Conservation (phyloP, 2,888 invertebrate species). For the Acanthoscelides obtectus region DNA sequence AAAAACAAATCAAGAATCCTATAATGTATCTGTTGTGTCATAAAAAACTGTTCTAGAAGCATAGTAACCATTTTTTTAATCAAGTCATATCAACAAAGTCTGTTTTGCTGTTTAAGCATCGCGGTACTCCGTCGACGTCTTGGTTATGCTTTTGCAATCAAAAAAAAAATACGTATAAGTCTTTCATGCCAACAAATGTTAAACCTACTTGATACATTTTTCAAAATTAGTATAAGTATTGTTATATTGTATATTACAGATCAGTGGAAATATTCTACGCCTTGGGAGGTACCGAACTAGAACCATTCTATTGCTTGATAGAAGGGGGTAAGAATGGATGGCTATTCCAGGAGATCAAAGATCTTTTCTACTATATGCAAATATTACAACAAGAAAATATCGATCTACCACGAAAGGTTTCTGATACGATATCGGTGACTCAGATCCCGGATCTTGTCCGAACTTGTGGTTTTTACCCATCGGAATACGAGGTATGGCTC, state of each 20-base stretch:
- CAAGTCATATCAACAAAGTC: too few relatives aligned
- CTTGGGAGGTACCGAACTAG: constrained; percentile 55
- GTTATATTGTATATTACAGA: constrained; percentile 17
- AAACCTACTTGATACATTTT: too few relatives aligned
- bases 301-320: constrained; percentile 67
- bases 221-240: too few relatives aligned
- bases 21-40: too few relatives aligned
- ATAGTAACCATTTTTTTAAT: too few relatives aligned
- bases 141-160: too few relatives aligned
- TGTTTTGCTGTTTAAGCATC: too few relatives aligned
- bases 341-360: constrained; percentile 66
- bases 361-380: constrained; percentile 74
- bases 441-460: constrained; percentile 71
- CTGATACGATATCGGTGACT: constrained; percentile 57
- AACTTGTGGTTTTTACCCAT: constrained; percentile 70
- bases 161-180: too few relatives aligned
- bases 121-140: too few relatives aligned
- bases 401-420: constrained; percentile 56
- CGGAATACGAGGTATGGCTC: constrained; percentile 62
- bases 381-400: constrained; percentile 66
- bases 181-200: too few relatives aligned
- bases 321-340: constrained; percentile 68
- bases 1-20: too few relatives aligned
- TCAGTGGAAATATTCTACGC: constrained; percentile 49
- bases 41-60: too few relatives aligned